These are phyloP conservation scores for Sesia bembeciformis DNA, from an alignment of 2,888 invertebrate species.

Conservation along the genomic window DNA sequence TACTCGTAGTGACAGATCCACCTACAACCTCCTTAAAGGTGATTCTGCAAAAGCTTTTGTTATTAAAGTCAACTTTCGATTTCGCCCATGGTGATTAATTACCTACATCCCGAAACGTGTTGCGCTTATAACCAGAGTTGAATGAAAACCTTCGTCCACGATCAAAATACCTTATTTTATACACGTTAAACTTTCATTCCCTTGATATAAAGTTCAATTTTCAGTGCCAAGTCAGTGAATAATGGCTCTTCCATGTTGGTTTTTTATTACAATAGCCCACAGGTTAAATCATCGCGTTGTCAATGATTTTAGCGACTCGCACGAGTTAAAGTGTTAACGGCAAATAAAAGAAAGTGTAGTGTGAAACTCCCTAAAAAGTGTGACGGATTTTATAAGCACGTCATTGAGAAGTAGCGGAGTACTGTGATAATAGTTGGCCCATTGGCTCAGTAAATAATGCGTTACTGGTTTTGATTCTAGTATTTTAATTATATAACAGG, in stretches of 20 bases:
- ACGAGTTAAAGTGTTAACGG: neutral
- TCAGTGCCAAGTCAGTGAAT: too few relatives aligned
- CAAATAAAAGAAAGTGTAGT: neutral
- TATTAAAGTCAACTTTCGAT: slow-evolving; percentile 33
- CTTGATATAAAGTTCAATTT: too few relatives aligned
- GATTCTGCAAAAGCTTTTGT: neutral
- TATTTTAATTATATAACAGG: too few relatives aligned
- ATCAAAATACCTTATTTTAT: too few relatives aligned
- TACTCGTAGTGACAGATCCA: too few relatives aligned
- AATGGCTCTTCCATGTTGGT: too few relatives aligned
- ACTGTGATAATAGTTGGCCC: too few relatives aligned
- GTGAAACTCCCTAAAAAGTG: slow-evolving; percentile 13
- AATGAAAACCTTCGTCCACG: slow-evolving; percentile 16
- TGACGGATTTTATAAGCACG: slow-evolving; percentile 13
- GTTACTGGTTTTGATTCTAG: too few relatives aligned
- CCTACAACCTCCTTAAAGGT: too few relatives aligned
- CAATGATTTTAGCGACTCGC: neutral
- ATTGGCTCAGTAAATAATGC: too few relatives aligned
- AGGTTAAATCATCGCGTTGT: neutral
- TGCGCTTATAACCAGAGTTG: slow-evolving; percentile 10
- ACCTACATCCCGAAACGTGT: slow-evolving; percentile 21
- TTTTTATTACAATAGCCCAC: neutral
- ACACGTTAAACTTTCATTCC: too few relatives aligned
- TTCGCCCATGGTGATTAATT: slow-evolving; percentile 39
- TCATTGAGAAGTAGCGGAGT: neutral